A percentile compares a stretch with the other conserved stretches of the same genome.
These are phyloP conservation scores for Cacatua alba DNA, from an alignment of 2,113 vertebrate species.

Conservation along the genomic window DNA sequence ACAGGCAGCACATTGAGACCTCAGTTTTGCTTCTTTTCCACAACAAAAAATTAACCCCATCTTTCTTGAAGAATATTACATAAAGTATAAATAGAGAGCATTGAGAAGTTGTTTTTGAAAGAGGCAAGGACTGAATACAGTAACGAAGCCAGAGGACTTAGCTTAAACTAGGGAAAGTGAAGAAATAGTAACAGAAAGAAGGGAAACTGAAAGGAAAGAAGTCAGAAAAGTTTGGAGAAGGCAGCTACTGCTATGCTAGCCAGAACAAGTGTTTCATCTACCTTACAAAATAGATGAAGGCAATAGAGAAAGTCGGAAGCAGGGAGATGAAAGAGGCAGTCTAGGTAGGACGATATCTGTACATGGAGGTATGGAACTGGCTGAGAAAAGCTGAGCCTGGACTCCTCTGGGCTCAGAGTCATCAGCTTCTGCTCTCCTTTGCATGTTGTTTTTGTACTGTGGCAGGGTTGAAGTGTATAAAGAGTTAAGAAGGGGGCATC, in stretches of 20 bases:
- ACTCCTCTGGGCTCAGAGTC: rapidly evolving
- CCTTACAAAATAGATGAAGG: background rate
- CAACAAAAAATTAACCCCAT: background rate
- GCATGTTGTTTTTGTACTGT: rapidly evolving
- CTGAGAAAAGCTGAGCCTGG: background rate
- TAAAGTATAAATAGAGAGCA: background rate
- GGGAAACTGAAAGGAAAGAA: background rate
- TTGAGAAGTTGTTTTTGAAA: background rate
- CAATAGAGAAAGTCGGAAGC: background rate
- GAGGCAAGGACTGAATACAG: background rate
- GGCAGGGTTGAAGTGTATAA: background rate
- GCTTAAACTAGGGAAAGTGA: background rate
- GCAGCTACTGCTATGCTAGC: background rate
- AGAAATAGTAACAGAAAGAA: background rate
- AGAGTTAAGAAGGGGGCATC: background rate
- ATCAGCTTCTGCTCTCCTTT: rapidly evolving
- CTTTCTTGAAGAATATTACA: background rate
- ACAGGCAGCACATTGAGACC: background rate
- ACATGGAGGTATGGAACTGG: background rate
- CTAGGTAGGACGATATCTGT: background rate
- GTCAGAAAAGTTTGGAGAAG: background rate
- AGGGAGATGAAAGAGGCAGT: background rate
- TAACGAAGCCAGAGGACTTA: background rate
- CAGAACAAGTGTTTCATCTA: background rate
- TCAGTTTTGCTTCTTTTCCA: background rate